A percentile compares a stretch with the other conserved stretches of the same genome.
phyloP scores from a whole-genome alignment of 2,797 vertebrate genomes.

The Acrossocheilus fasciatus region DNA sequence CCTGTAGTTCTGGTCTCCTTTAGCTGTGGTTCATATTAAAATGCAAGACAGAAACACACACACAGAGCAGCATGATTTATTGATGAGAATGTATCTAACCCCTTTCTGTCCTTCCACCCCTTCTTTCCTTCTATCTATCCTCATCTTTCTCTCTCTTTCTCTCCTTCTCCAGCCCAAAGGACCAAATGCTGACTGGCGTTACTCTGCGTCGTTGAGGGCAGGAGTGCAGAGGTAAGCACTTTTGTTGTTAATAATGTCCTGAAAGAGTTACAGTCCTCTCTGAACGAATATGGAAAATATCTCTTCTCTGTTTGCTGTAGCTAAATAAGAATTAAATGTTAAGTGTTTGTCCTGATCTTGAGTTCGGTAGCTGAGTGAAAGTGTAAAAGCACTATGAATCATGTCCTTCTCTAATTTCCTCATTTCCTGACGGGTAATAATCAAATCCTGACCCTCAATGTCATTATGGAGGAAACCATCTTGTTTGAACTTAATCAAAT shows the following conservation, averaged over 20 bases:
- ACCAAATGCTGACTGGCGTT: slow-evolving; percentile 98
- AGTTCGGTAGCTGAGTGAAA: slow-evolving; percentile 1
- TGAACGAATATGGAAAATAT: neutral
- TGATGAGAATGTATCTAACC: slow-evolving; percentile 73
- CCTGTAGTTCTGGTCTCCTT: slow-evolving; percentile 45
- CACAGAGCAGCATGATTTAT: slow-evolving; percentile 77
- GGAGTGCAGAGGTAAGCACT: slow-evolving; percentile 94
- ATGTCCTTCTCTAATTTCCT: neutral
- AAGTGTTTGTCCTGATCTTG: neutral
- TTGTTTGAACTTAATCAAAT: slow-evolving; percentile 17
- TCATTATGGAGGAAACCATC: slow-evolving; percentile 23
- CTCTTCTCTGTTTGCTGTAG: neutral
- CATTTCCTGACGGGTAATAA: neutral
- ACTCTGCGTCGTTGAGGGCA: slow-evolving; percentile 96
- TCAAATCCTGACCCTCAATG: neutral
- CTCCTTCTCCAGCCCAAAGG: slow-evolving; percentile 87
- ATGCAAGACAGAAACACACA: slow-evolving; percentile 66
- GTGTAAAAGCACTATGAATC: slow-evolving; percentile 1
- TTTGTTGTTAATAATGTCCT: slow-evolving; percentile 57
- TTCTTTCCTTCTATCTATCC: slow-evolving; percentile 31
- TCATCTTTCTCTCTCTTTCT: slow-evolving; percentile 51
- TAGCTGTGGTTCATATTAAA: slow-evolving; percentile 69
- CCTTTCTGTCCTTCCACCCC: slow-evolving; percentile 42
- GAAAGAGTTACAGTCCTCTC: slow-evolving; percentile 63
- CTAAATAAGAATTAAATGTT: neutral